phyloP scores from a whole-genome alignment of 2,888 invertebrate genomes.

The Timandra comae region DNA sequence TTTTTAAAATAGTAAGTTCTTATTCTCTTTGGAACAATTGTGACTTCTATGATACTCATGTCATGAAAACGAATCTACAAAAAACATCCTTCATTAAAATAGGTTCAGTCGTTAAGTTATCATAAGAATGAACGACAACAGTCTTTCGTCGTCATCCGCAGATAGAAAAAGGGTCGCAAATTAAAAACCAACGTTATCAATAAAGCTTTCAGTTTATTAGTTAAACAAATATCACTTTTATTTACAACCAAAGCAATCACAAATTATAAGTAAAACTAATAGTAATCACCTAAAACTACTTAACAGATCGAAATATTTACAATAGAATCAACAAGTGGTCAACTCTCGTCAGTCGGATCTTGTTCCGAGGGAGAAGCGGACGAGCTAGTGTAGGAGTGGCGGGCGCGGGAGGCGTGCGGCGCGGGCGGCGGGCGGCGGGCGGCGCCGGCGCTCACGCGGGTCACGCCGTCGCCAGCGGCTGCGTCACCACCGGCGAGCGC shows the following conservation, averaged over 20 bases:
- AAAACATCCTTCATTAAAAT: too few species aligned
- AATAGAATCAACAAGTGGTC: slow-evolving; percentile 68
- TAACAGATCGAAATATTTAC: slow-evolving; percentile 74
- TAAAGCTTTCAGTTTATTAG: slow-evolving; percentile 73
- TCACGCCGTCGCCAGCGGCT: slow-evolving; percentile 62
- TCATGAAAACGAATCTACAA: too few species aligned
- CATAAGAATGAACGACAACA: too few species aligned
- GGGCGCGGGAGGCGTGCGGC: slow-evolving; percentile 8
- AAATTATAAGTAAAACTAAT: slow-evolving; percentile 69
- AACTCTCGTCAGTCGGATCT: slow-evolving; percentile 34
- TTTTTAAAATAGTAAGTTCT: too few species aligned
- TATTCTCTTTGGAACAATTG: too few species aligned
- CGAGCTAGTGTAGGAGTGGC: slow-evolving; percentile 23
- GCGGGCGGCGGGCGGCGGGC: slow-evolving; percentile 78
- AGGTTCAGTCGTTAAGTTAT: too few species aligned
- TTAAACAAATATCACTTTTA: slow-evolving; percentile 77
- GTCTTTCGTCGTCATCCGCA: too few species aligned
- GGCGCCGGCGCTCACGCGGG: slow-evolving; percentile 41
- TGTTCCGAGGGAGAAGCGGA: neutral
- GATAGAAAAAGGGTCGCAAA: too few species aligned
- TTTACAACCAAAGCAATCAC: slow-evolving; percentile 76
- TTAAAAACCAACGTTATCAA: too few species aligned
- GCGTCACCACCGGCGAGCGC: slow-evolving; percentile 74
- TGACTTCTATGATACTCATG: too few species aligned
- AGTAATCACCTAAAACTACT: slow-evolving; percentile 74